Percentiles rank a stretch among this genome's conserved stretches.
These are phyloP conservation scores for Hydrozoanthus tunicans DNA, from an alignment of 64 coral and sea anemone species.

Conservation along the genomic window DNA sequence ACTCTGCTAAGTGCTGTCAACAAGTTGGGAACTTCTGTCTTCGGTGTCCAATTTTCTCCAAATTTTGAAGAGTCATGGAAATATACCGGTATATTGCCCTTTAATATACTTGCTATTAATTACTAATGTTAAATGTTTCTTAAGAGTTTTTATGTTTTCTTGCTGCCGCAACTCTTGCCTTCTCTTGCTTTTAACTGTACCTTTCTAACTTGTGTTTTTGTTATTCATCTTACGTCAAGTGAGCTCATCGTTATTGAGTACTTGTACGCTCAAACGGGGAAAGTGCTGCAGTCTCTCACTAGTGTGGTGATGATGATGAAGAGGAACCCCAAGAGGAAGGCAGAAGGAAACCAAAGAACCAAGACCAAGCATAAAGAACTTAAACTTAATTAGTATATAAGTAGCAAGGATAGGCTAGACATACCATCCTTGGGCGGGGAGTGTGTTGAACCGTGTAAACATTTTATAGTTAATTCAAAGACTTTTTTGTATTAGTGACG, in stretches of 20 bases:
- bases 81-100: neutral
- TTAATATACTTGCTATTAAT: neutral
- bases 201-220: neutral
- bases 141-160: no score
- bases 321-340: neutral
- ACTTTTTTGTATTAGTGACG: no score
- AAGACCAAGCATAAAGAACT: no score
- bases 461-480: no score
- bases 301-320: neutral
- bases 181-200: neutral
- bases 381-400: neutral
- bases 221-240: neutral
- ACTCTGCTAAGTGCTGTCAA: neutral
- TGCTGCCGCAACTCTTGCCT: no score
- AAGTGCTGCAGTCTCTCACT: neutral
- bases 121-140: no score
- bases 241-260: slow-evolving; percentile 53
- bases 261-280: slow-evolving; percentile 41
- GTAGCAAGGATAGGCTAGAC: slow-evolving; percentile 5
- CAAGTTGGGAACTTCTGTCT: neutral
- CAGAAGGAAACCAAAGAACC: neutral
- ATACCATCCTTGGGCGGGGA: slow-evolving; percentile 5
- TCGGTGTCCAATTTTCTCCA: neutral
- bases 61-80: neutral
- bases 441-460: no score